Base-by-base conservation (phyloP, 1,140 invertebrate genomes). In the Drosophila saltans region DNA sequence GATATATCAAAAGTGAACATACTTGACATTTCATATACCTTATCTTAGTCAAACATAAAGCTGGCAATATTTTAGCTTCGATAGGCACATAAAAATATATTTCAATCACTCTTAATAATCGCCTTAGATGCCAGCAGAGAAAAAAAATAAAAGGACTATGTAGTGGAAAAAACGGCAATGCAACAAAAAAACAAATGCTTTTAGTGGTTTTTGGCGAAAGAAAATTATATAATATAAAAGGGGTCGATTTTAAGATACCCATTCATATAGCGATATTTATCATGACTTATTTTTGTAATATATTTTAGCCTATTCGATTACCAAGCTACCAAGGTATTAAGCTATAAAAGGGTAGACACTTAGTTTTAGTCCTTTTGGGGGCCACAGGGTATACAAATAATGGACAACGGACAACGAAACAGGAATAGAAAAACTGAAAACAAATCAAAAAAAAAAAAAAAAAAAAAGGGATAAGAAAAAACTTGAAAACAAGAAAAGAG, bases 171-270 rank as follows among this genome's bases (percentile, higher is more conserved):
- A 52, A 26, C 1, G 8, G 21, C 21, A 45, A 48, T 8, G 6
- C 5, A 48, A 48, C 45, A 52, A 52, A 52, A 21, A 21, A 52
- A 52, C 45, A 52, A 52, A 52, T 52, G 45, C 45, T 52, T 52
- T 52, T 52, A 52, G 45, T 52, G 45, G 45, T 24, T 52, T 26
- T 52, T 10, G 45, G 45, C 45, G 8, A 24, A 16, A 52, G 24
- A 26, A 2, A 52, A 1, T 52, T 7, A 52, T 26, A 10, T 3
- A 26, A 9, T 10, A 24, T 52, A 7, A 26, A 10, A 11, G 5
- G 45, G 45, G n/a, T 52, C 45, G 45, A 52, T 9, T 52, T 26
- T 26, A 0, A 0, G 5, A 52, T 21, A 52, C 45, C 45, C 7
- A 26, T 5, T 10, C 16, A 16, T 16, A 16, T 16, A 16, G 16